Evolutionary conservation across 2,113 vertebrate species (phyloP), one percentile per base, ranked within the genome.

Genomic region (Stegostoma tigrinum): DNA sequence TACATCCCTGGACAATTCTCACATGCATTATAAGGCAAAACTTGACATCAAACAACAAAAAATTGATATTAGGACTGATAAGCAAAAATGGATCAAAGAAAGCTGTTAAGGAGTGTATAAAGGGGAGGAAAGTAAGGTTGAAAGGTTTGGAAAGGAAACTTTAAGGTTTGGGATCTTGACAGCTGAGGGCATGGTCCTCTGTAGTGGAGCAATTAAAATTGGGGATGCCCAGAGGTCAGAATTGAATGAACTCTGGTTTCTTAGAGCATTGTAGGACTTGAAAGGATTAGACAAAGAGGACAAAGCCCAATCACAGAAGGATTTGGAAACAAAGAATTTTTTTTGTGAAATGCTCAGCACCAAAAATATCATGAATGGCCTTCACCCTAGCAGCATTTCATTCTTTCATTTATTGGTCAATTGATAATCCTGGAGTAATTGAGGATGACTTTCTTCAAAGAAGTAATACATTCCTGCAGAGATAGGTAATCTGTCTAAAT

Each of bases 391-490:
- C 38, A 21, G 38, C 19, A 19, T 42, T 38, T n/a, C 64, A 34
- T 90, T 90, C 38, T 68, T 75, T 30, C 45, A 45, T 38, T 95
- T 70, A 23, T 45, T 95, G 38, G 17, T 48, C 42, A 70, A 70
- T 48, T 61, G 52, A 15, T 90, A 90, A 89, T 89, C 86, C 38
- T 70, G 42, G 64, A 94, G 93, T 70, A 94, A 95, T 95, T 10
- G 93, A 95, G 93, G 70, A 30, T 24, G 72, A 95, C 68, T 95
- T 52, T 72, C 72, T 95, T 95, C 24, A 75, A 95, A 95, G 68
- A 95, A 52, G 27, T 30, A 72, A 95, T 72, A 48, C 48, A 95
- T 72, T 75, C 68, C 94, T 95, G 68, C 21, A 75, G 30, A 95
- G 42, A 45, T 95, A 72, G 64, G 68, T 72, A 45, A 95, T 95